phyloP scores from a whole-genome alignment of 2,797 vertebrate genomes.

The Nannoperca obscura region DNA sequence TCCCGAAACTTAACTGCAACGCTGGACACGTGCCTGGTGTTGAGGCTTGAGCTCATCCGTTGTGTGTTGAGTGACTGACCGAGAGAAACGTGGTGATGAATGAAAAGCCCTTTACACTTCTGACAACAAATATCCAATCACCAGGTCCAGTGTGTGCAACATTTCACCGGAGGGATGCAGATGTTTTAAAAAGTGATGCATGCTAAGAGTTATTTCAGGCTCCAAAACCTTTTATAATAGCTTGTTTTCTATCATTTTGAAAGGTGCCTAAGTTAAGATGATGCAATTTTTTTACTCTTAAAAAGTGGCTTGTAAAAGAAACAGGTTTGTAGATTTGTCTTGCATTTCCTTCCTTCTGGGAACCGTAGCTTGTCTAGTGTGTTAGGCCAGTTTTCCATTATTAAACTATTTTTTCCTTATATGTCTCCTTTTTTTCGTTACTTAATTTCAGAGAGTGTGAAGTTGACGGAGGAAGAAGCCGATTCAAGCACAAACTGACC shows the following conservation, averaged over 20 bases:
- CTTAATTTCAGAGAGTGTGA: neutral
- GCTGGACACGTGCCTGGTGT: constrained; percentile 21
- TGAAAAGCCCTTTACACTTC: constrained; percentile 31
- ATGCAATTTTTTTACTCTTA: constrained; percentile 76
- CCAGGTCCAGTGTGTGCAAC: constrained; percentile 14
- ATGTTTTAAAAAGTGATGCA: constrained; percentile 56
- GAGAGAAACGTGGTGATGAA: constrained; percentile 7
- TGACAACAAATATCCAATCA: neutral
- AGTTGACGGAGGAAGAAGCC: neutral
- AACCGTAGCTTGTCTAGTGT: constrained; percentile 78
- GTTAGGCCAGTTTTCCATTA: constrained; percentile 71
- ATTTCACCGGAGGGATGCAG: constrained; percentile 43
- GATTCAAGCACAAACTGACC: neutral
- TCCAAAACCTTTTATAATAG: constrained; percentile 60
- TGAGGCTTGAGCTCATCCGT: constrained; percentile 18
- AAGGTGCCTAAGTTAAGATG: constrained; percentile 82
- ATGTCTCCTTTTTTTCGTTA: neutral
- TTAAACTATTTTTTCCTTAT: constrained; percentile 79
- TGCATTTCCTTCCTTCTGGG: constrained; percentile 68
- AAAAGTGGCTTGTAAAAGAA: constrained; percentile 73
- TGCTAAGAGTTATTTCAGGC: constrained; percentile 60
- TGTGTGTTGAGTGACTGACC: constrained; percentile 27
- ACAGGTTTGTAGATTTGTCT: constrained; percentile 70
- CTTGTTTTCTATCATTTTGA: constrained; percentile 74
- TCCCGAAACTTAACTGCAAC: constrained; percentile 21